A percentile compares a stretch with the other conserved stretches of the same genome.
Evolutionary conservation across 1,140 invertebrate genomes (phyloP).

Genomic region (Acromyrmex echinatior): DNA sequence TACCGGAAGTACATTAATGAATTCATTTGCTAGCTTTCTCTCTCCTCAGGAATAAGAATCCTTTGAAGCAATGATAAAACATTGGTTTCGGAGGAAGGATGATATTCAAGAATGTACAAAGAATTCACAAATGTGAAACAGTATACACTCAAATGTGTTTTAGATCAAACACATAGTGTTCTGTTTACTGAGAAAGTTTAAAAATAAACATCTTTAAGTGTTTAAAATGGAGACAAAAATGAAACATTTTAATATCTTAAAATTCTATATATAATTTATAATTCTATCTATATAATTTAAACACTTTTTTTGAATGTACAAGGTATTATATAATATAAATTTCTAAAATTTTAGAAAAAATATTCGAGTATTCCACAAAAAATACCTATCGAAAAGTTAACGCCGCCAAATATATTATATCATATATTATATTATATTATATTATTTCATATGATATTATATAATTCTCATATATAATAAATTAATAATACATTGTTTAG

Average conservation of each 20-base stretch:
- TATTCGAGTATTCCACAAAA: neutral
- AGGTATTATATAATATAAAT: neutral
- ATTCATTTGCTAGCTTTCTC: slow-evolving; percentile 53
- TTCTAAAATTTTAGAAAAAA: neutral
- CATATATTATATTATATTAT: too few species aligned
- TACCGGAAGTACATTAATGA: slow-evolving; percentile 59
- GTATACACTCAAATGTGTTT: neutral
- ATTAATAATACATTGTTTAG: too few species aligned
- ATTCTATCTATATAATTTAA: too few species aligned
- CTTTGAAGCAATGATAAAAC: slow-evolving; percentile 24
- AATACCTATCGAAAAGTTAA: neutral
- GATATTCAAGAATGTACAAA: neutral
- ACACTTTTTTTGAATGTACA: too few species aligned
- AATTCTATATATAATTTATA: too few species aligned
- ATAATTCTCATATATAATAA: too few species aligned
- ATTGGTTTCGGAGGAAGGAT: slow-evolving; percentile 2
- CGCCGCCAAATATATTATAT: neutral
- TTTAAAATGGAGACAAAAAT: too few species aligned
- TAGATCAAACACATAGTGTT: too few species aligned
- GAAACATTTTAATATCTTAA: too few species aligned
- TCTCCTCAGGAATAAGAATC: slow-evolving; percentile 40
- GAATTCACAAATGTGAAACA: neutral
- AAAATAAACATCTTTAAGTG: too few species aligned
- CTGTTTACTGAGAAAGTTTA: too few species aligned
- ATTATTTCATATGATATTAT: too few species aligned